Conservation (phyloP, 2,113 vertebrate species). For the Barnardius zonarius region DNA sequence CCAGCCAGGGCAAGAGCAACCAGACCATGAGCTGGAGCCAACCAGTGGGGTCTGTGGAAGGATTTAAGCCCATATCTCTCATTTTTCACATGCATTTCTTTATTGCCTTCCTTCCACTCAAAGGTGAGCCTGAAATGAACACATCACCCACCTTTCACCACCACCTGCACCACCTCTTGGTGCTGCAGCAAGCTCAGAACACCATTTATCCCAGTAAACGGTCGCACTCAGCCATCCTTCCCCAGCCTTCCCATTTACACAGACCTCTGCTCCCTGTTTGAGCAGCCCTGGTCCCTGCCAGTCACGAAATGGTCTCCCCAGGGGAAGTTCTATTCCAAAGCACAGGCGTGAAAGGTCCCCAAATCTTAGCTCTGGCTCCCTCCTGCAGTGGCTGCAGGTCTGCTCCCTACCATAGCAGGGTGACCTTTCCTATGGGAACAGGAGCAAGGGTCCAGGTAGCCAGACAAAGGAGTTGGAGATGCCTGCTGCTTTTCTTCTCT, state of each 20-base stretch:
- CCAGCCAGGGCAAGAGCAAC: background rate
- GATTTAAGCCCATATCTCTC: background rate
- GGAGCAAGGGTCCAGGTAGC: background rate
- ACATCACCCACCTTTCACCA: background rate
- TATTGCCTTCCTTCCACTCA: background rate
- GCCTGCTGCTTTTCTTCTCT: background rate
- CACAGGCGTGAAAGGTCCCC: background rate
- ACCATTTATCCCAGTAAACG: background rate
- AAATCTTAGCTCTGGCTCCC: background rate
- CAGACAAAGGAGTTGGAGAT: background rate
- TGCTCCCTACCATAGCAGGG: background rate
- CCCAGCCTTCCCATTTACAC: background rate
- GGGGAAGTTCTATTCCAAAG: background rate
- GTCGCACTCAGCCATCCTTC: background rate
- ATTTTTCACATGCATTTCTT: background rate
- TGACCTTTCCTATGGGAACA: background rate
- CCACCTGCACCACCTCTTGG: background rate
- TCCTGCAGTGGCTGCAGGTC: background rate
- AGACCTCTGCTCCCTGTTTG: too few relatives aligned
- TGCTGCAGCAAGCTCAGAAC: background rate
- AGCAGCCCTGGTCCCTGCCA: background rate
- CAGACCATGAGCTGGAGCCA: background rate
- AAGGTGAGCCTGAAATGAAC: background rate
- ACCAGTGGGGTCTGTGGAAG: accelerated
- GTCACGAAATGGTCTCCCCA: accelerated